Percentiles rank a stretch among this genome's conserved stretches.
phyloP scores from a whole-genome alignment of 2,113 vertebrate species.

The Labeo rohita region DNA sequence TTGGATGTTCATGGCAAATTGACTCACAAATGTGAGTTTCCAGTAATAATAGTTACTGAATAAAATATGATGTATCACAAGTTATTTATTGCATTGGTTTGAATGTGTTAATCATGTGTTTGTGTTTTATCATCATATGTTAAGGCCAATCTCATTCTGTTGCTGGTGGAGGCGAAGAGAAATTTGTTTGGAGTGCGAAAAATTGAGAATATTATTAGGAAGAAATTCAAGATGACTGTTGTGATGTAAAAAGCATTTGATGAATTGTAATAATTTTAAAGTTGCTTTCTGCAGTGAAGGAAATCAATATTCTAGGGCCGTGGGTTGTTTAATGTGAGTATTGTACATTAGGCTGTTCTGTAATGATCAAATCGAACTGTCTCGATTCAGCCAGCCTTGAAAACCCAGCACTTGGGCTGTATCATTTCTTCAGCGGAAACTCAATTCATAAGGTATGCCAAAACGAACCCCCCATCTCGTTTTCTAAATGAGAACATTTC shows the following conservation, averaged over 20 bases:
- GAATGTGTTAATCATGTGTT: background rate
- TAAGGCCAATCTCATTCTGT: background rate
- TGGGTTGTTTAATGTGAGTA: slow-evolving; percentile 7
- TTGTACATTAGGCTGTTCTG: slow-evolving; percentile 26
- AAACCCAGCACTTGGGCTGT: background rate
- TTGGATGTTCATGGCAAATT: background rate
- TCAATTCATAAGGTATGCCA: background rate
- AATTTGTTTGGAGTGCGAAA: background rate
- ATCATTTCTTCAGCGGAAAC: background rate
- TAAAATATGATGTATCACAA: background rate
- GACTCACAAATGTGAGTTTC: background rate
- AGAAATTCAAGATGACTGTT: slow-evolving; percentile 32
- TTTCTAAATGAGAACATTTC: slow-evolving; percentile 1
- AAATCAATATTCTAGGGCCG: slow-evolving; percentile 38
- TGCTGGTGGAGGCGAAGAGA: background rate
- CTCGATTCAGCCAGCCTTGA: slow-evolving; percentile 13
- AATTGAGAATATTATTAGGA: background rate
- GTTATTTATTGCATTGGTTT: background rate
- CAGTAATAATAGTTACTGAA: background rate
- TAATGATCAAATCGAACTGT: slow-evolving; percentile 29
- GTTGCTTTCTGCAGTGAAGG: slow-evolving; percentile 25
- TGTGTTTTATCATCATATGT: background rate
- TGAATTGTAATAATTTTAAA: slow-evolving; percentile 28
- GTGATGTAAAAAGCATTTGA: slow-evolving; percentile 7
- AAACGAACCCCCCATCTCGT: background rate